phyloP scores from a whole-genome alignment of 2,888 invertebrate genomes.

The Ennomos erosarius region DNA sequence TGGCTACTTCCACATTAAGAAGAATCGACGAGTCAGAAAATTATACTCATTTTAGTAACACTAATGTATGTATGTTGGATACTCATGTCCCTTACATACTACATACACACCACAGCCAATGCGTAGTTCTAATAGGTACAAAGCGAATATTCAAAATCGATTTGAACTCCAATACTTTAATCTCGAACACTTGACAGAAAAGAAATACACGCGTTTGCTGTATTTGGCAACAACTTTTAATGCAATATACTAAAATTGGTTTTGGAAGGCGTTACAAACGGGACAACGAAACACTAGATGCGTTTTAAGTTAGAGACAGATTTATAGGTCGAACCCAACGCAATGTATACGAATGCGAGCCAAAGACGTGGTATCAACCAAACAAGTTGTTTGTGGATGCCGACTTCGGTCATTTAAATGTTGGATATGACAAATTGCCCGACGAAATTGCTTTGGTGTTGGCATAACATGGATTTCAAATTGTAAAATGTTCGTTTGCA shows the following conservation, averaged over 20 bases:
- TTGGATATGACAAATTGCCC: conserved; percentile 75
- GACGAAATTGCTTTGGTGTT: conserved; percentile 62
- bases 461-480: conserved; percentile 50
- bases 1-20: no score
- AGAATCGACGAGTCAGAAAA: no score
- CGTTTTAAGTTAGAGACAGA: conserved; percentile 80
- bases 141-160: neutral
- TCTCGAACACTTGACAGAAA: conserved; percentile 26
- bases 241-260: conserved; percentile 79
- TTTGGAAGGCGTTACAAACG: conserved; percentile 70
- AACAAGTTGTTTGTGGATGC: conserved; percentile 73
- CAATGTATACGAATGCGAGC: conserved; percentile 65
- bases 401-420: conserved; percentile 81
- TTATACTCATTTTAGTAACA: no score
- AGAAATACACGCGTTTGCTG: conserved; percentile 60
- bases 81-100: no score
- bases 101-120: no score
- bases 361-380: conserved; percentile 67
- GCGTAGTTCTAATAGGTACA: neutral
- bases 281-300: conserved; percentile 72
- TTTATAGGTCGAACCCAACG: conserved; percentile 76
- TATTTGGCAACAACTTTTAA: conserved; percentile 80
- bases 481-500: neutral
- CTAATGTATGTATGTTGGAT: no score
- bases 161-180: conserved; percentile 19